Percentiles rank a stretch among this genome's conserved stretches.
Evolutionary conservation across 1,140 invertebrate species (phyloP).

Genomic region (Drosophila quadrilineata): DNA sequence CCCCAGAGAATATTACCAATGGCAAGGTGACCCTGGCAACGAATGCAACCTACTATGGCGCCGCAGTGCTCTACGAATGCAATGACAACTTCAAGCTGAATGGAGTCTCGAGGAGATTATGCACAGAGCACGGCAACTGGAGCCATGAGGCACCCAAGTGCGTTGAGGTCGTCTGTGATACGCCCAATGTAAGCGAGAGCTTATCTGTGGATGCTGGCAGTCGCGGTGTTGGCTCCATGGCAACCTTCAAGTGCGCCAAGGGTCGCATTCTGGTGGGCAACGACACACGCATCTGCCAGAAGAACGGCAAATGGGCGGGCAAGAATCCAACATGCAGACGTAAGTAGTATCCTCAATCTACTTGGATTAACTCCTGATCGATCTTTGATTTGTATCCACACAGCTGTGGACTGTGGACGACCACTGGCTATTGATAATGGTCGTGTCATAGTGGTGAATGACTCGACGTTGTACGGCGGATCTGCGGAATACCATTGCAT

Average conservation of each 20-base stretch:
- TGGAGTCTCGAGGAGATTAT: slow-evolving; percentile 90
- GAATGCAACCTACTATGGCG: slow-evolving; percentile 93
- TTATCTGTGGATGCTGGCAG: slow-evolving; percentile 83
- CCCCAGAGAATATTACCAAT: slow-evolving; percentile 87
- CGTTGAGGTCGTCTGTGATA: slow-evolving; percentile 89
- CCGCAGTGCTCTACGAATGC: slow-evolving; percentile 92
- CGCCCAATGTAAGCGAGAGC: slow-evolving; percentile 84
- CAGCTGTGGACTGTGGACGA: slow-evolving; percentile 90
- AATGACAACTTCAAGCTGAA: slow-evolving; percentile 90
- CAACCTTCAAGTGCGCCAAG: slow-evolving; percentile 90
- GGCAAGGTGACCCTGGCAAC: slow-evolving; percentile 89
- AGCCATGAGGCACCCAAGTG: slow-evolving; percentile 90
- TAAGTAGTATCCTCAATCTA: slow-evolving; percentile 82
- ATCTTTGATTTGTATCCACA: neutral
- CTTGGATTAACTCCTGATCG: neutral
- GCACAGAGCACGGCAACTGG: slow-evolving; percentile 94
- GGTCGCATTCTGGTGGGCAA: slow-evolving; percentile 92
- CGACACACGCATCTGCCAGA: slow-evolving; percentile 87
- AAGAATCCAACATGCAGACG: slow-evolving; percentile 89
- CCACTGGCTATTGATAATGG: slow-evolving; percentile 91
- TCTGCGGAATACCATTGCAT: slow-evolving; percentile 94
- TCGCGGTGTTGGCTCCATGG: slow-evolving; percentile 85
- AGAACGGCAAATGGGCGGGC: slow-evolving; percentile 92
- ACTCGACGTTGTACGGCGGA: slow-evolving; percentile 90
- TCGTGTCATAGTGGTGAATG: slow-evolving; percentile 91